A percentile compares a stretch with the other conserved stretches of the same genome.
These are phyloP conservation scores for Labia minor DNA, from an alignment of 2,888 invertebrate genomes.

Conservation along the genomic window DNA sequence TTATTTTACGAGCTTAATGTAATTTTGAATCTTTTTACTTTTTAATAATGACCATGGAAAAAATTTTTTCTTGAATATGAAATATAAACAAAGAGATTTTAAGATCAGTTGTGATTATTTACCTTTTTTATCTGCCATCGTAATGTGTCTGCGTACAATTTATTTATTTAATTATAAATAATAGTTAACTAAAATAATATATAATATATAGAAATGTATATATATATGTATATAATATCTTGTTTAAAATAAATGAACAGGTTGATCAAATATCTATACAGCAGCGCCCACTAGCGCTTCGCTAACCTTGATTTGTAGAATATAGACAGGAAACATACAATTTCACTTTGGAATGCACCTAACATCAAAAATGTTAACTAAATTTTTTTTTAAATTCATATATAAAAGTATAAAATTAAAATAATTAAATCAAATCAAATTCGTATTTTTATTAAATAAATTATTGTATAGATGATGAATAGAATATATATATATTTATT, in stretches of 20 bases:
- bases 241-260: slow-evolving; percentile 1
- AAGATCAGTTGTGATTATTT: neutral
- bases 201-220: neutral
- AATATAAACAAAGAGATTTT: neutral
- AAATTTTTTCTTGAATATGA: neutral
- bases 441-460: too few relatives aligned
- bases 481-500: too few relatives aligned
- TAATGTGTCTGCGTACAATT: neutral
- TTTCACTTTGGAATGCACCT: too few relatives aligned
- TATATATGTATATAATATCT: neutral
- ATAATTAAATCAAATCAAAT: too few relatives aligned
- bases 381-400: too few relatives aligned
- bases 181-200: neutral
- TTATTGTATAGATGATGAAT: too few relatives aligned
- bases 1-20: too few relatives aligned
- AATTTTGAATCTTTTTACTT: too few relatives aligned
- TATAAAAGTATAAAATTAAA: too few relatives aligned
- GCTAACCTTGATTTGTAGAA: neutral
- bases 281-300: slow-evolving; percentile 4
- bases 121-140: slow-evolving; percentile 7
- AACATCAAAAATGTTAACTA: too few relatives aligned
- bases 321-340: neutral
- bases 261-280: neutral
- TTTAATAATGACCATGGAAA: neutral
- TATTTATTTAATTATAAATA: neutral